Base-by-base conservation (phyloP, 2,888 invertebrate species). In the Cataglyphis rosenhaueri region DNA sequence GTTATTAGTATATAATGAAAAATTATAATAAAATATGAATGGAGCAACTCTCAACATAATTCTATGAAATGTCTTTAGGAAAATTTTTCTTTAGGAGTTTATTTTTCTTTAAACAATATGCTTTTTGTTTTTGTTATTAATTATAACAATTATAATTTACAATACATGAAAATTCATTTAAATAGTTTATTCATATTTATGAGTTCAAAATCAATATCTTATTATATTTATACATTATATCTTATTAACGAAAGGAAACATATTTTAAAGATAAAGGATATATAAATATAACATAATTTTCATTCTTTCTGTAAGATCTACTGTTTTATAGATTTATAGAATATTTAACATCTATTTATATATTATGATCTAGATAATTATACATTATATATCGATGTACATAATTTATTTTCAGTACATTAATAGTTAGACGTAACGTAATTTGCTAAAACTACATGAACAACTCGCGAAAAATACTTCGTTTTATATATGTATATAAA, bases 261-360 rank as follows among this genome's bases (percentile, higher is more conserved):
- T 15, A 52, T 52, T 52, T 52, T 52, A 8, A 52, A 52, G n/a
- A 52, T 1, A 52, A n/a, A n/a, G 2, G 8, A 52, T 52, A 52
- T 52, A 52, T 52, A 52, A 52, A 52, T 52, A 52, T 52, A 52
- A 52, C n/a, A n/a, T 52, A 52, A n/a, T n/a, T n/a, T 52, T 52
- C n/a, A n/a, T 8, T n/a, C 48, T 18, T 48, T 48, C 52, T n/a
- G 18, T 52, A 48, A 48, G 18, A 8, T 48, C 48, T 48, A 48
- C 48, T n/a, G n/a, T n/a, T 52, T 52, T 52, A 52, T 52, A 52
- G 52, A n/a, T n/a, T 52, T 44, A 44, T 15, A 44, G 44, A 44
- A 44, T 44, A 44, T 44, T 44, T n/a, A 52, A 52, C 52, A 52
- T 52, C n/a, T 52, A 52, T 52, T 52, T 48, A 18, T 52, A 48